Evolutionary conservation across 2,797 vertebrate genomes (phyloP).

Genomic region (Rhinoraja longicauda): DNA sequence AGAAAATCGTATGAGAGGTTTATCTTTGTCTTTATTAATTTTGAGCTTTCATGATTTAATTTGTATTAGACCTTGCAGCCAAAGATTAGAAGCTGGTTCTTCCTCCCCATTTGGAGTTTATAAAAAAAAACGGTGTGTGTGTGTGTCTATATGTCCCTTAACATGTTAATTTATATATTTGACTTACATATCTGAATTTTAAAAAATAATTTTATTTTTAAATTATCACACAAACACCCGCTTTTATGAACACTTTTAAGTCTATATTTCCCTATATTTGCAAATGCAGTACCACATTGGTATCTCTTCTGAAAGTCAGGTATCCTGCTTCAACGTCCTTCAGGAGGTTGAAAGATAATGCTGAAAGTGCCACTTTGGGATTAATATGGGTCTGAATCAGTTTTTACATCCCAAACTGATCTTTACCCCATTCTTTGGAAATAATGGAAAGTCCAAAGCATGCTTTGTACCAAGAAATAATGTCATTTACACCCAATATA

Average conservation of each 20-base stretch:
- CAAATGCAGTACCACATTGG: background rate
- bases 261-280: background rate
- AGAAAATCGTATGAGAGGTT: slow-evolving; percentile 34
- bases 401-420: background rate
- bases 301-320: background rate
- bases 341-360: background rate
- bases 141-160: background rate
- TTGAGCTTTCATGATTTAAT: slow-evolving; percentile 20
- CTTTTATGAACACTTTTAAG: background rate
- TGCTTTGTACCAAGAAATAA: background rate
- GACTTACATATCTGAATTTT: background rate
- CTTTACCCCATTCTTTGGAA: background rate
- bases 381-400: background rate
- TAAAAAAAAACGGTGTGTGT: background rate
- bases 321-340: no score
- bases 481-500: background rate
- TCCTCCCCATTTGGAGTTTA: background rate
- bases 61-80: slow-evolving; percentile 11
- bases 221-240: background rate
- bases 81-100: background rate
- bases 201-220: background rate
- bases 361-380: background rate
- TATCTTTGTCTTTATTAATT: slow-evolving; percentile 38
- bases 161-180: slow-evolving; percentile 6
- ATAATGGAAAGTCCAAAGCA: background rate